These are phyloP conservation scores for Pogonocichla stellata DNA, from an alignment of 2,113 vertebrate genomes.

Conservation along the genomic window DNA sequence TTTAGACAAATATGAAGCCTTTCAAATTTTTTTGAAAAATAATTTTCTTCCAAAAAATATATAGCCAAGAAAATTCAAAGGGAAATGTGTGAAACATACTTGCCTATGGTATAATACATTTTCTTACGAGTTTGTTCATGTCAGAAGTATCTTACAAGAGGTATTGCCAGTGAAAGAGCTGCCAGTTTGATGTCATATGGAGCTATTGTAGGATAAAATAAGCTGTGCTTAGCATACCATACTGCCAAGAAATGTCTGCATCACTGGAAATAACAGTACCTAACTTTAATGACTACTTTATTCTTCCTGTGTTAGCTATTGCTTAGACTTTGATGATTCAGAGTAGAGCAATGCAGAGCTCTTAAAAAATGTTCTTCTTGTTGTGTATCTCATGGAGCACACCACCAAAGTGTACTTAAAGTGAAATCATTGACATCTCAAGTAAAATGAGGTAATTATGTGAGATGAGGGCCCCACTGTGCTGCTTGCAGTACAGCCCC, in stretches of 20 bases:
- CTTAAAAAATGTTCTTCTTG: not conserved
- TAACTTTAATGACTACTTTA: not conserved
- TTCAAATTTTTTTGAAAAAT: not conserved
- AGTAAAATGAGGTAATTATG: not conserved
- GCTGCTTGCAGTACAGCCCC: not conserved
- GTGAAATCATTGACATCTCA: not conserved
- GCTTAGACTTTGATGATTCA: not conserved
- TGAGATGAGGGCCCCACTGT: not conserved
- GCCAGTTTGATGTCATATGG: not conserved
- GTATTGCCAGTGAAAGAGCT: not conserved
- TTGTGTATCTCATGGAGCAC: not conserved
- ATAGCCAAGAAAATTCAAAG: not conserved
- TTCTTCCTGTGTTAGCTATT: slow-evolving; percentile 13
- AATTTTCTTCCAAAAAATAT: not conserved
- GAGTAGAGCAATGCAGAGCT: not conserved
- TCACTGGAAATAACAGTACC: not conserved
- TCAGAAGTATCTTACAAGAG: not conserved
- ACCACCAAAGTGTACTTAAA: not conserved
- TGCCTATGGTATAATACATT: not conserved
- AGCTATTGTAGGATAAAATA: slow-evolving; percentile 5
- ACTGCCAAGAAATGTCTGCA: not conserved
- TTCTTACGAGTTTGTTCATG: not conserved
- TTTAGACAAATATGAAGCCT: not conserved
- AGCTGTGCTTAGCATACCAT: not conserved
- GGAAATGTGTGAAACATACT: not conserved